Evolutionary conservation across 2,113 vertebrate genomes (phyloP).

Genomic region (Chauna torquata): DNA sequence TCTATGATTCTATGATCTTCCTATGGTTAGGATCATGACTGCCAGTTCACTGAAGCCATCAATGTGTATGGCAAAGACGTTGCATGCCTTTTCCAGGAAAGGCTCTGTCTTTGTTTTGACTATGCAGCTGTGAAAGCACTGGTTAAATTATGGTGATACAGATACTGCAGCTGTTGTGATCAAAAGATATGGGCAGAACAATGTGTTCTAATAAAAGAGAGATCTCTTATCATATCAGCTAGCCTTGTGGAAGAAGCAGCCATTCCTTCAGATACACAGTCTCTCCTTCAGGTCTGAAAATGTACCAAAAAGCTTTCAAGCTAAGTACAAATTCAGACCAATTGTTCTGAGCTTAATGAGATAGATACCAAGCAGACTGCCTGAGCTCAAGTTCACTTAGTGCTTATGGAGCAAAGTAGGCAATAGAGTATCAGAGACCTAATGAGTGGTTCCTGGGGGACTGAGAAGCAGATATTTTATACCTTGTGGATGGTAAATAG

Average conservation of each 20-base stretch:
- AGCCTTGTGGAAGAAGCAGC: not conserved
- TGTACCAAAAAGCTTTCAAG: not conserved
- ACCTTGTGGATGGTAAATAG: not conserved
- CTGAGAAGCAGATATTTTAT: not conserved
- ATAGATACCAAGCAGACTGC: not conserved
- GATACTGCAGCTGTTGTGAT: not conserved
- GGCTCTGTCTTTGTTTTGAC: not conserved
- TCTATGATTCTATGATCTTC: no score
- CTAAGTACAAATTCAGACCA: not conserved
- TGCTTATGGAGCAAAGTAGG: not conserved
- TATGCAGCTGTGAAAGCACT: not conserved
- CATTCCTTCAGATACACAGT: not conserved
- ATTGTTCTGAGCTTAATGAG: not conserved
- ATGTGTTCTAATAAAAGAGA: not conserved
- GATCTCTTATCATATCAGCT: not conserved
- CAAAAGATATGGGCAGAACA: not conserved
- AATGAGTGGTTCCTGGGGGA: not conserved
- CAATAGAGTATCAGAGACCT: not conserved
- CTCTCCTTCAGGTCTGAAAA: not conserved
- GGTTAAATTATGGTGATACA: not conserved
- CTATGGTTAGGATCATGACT: not conserved
- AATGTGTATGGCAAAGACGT: accelerated
- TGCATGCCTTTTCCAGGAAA: not conserved
- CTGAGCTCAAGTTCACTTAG: not conserved
- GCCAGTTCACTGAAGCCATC: not conserved